phyloP scores from a whole-genome alignment of 2,113 vertebrate genomes.

The Neotragus pygmaeus region DNA sequence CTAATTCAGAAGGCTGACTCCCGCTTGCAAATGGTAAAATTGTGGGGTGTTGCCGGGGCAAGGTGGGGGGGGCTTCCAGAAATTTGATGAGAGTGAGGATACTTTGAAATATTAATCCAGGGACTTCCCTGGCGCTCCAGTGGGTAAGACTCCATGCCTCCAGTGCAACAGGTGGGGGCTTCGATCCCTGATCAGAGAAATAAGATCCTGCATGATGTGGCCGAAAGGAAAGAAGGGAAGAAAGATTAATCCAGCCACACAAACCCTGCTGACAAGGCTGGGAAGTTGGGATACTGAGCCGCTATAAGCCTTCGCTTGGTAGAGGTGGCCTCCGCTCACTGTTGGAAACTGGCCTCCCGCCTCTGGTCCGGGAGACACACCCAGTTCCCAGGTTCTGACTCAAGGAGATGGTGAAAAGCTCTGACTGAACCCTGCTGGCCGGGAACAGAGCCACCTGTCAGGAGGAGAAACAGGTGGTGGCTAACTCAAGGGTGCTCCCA shows the following conservation, averaged over 20 bases:
- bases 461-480: not conserved
- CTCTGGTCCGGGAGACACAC: not conserved
- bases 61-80: not conserved
- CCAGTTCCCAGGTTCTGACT: not conserved
- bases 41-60: too few relatives aligned
- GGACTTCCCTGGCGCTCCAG: not conserved
- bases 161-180: not conserved
- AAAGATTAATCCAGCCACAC: not conserved
- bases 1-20: not conserved
- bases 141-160: not conserved
- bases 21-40: not conserved
- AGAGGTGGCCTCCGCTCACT: not conserved
- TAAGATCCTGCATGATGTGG: not conserved
- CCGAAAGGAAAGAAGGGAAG: not conserved
- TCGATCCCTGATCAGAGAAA: accelerated
- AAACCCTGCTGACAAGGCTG: not conserved
- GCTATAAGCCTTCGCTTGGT: not conserved
- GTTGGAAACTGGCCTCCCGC: not conserved
- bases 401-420: slow-evolving; percentile 1
- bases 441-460: not conserved
- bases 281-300: not conserved
- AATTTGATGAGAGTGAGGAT: not conserved
- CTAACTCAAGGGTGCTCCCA: slow-evolving; percentile 38
- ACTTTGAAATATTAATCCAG: not conserved
- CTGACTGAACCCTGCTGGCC: not conserved